Evolutionary conservation across 2,113 vertebrate genomes (phyloP).

Genomic region (Fulmarus glacialis): DNA sequence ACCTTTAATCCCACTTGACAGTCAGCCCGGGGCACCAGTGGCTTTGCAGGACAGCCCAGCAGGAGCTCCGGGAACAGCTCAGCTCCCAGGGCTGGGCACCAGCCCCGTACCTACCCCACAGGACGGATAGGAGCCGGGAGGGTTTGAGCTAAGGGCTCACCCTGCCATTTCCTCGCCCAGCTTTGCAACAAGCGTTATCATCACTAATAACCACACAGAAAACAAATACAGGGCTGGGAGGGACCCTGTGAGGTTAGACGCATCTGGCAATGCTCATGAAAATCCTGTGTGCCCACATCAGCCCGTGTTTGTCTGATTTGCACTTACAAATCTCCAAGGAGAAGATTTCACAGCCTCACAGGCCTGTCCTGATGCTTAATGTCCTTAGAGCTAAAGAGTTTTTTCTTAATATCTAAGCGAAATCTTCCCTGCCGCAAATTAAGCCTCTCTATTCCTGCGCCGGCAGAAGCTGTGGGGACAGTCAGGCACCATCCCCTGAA

Average conservation of each 20-base stretch:
- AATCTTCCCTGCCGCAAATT: slow-evolving; percentile 20
- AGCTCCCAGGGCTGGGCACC: neutral
- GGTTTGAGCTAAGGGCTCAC: neutral
- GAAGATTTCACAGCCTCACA: neutral
- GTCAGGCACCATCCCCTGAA: neutral
- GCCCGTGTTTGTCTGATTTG: neutral
- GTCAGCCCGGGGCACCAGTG: neutral
- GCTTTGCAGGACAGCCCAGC: neutral
- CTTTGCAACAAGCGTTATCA: neutral
- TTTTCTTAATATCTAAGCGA: neutral
- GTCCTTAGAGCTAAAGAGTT: neutral
- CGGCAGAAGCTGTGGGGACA: neutral
- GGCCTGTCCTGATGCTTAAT: neutral
- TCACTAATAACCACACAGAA: neutral
- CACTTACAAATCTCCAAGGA: neutral
- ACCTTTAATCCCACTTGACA: neutral
- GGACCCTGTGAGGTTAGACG: neutral
- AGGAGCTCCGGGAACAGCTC: neutral
- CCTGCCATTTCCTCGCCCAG: fast-evolving
- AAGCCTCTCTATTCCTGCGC: neutral
- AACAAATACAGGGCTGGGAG: neutral
- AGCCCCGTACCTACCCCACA: neutral
- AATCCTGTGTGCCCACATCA: neutral
- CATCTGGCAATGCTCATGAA: neutral
- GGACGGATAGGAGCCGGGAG: neutral